phyloP scores from a whole-genome alignment of 1,140 invertebrate genomes.

The Drosophila mayri region DNA sequence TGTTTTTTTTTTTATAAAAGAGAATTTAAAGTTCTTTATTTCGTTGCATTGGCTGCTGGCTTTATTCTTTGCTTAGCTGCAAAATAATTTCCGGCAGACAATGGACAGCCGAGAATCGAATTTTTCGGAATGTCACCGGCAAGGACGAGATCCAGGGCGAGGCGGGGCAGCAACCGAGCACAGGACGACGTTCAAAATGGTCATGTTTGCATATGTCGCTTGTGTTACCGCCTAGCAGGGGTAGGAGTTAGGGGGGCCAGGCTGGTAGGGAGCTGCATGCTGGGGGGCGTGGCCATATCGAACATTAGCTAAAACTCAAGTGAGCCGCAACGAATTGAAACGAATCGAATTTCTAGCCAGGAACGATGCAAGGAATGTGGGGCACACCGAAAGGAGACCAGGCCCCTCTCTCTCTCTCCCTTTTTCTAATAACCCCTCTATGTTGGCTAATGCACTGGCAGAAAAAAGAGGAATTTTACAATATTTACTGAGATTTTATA shows the following conservation, averaged over 20 bases:
- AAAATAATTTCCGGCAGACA: conserved; percentile 79
- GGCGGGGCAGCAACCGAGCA: background rate
- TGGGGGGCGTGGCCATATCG: conserved; percentile 75
- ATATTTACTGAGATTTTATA: background rate
- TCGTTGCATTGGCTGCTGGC: conserved; percentile 11
- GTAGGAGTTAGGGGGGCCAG: fast-evolving
- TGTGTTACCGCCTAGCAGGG: conserved; percentile 10
- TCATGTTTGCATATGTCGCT: conserved; percentile 78
- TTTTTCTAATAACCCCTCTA: background rate
- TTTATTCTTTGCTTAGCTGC: conserved; percentile 56
- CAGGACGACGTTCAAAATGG: conserved; percentile 64
- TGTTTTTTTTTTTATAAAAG: background rate
- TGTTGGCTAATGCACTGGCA: conserved; percentile 5
- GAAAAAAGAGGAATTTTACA: background rate
- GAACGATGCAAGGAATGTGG: conserved; percentile 50
- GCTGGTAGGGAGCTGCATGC: background rate
- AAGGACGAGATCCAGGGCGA: conserved; percentile 23
- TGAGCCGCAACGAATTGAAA: conserved; percentile 81
- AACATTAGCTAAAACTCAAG: conserved; percentile 83
- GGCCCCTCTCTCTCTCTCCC: background rate
- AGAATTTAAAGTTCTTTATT: conserved; percentile 35
- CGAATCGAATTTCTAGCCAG: conserved; percentile 64
- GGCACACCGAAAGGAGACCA: conserved; percentile 25
- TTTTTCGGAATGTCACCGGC: conserved; percentile 46
- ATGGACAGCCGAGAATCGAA: conserved; percentile 59